Evolutionary conservation across 2,888 invertebrate genomes (phyloP), one percentile per base, ranked within the genome.

Genomic region (Patella ulyssiponensis): DNA sequence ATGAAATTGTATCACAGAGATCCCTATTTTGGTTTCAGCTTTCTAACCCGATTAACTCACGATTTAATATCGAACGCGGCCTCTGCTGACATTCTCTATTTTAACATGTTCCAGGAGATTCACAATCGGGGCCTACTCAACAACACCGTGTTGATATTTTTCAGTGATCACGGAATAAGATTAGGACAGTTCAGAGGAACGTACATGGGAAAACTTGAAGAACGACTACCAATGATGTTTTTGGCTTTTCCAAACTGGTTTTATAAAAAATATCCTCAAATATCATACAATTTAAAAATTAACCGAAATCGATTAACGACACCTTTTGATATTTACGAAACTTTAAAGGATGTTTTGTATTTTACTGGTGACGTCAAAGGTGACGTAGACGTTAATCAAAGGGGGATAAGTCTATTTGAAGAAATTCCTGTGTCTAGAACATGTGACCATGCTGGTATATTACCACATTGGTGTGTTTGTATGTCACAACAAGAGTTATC

Each of bases 111-210:
- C 76, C 90, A 91, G 79, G 90, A 92, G 75, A 69, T 84, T 73
- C 91, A 94, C 76, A 70, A 79, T 1, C 44, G 71, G 9, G 82
- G 83, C 7, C 73, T 77, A 15, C 77, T 87, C 0, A 77, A 85
- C 44, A 86, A 87, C 76, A 82, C 84, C 4, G 72, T 86, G 11
- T 20, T 87, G 1, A 44, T 87, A 11, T 86, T 84, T 77, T 86
- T 97, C 93, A 97, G 97, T 90, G 97, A 98, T 89, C 97, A 97
- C 88, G 97, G 97, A 0, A 94, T 97, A 76, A 93, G 97, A 80
- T 97, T 95, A 95, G 97, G 97, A 3, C 93, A 93, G 4, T 96
- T 96, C 83, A 93, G 96, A 14, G 93, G 93, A 83, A 97, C 97
- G 0, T 96, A 95, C 90, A 96, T 96, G 71, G 92, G 92, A 0